Conservation (phyloP, 30 jellyfish, hydroid and myxozoan species). For the Catostylus mosaicus region DNA sequence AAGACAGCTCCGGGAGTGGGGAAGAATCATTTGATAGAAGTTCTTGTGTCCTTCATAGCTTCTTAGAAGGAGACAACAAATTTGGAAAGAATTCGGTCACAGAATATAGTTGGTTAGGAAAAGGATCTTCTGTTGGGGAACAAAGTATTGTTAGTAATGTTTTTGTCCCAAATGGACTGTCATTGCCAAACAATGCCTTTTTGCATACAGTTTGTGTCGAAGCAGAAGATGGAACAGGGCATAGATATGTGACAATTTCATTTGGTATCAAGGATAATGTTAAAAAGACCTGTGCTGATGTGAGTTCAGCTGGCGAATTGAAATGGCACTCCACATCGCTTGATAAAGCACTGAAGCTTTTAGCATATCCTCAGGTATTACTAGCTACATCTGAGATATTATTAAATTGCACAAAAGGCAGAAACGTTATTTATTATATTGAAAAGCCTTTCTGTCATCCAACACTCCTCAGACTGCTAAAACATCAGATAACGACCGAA, state of each 20-base stretch:
- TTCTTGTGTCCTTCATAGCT: constrained; percentile 58
- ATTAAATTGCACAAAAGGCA: too few relatives aligned
- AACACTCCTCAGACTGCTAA: too few relatives aligned
- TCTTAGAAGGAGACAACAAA: constrained; percentile 42
- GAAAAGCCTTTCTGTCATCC: too few relatives aligned
- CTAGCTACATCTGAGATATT: too few relatives aligned
- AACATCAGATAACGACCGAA: too few relatives aligned
- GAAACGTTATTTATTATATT: too few relatives aligned
- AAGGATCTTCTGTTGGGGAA: constrained; percentile 60
- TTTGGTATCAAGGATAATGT: constrained; percentile 82
- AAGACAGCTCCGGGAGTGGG: constrained; percentile 11
- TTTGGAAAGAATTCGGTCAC: constrained; percentile 71
- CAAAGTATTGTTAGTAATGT: constrained; percentile 84
- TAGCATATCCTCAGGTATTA: constrained; percentile 60
- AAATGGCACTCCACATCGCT: constrained; percentile 44
- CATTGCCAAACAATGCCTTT: constrained; percentile 71
- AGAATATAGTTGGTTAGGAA: constrained; percentile 79
- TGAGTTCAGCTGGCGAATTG: constrained; percentile 35
- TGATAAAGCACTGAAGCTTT: constrained; percentile 50
- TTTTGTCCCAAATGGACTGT: constrained; percentile 51
- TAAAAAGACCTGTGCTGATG: constrained; percentile 56
- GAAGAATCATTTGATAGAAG: constrained; percentile 16
- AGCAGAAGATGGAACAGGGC: constrained; percentile 28
- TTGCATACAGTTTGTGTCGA: constrained; percentile 79
- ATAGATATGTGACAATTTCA: constrained; percentile 73